Evolutionary conservation across 2,113 vertebrate genomes (phyloP), one percentile per base, ranked within the genome.

Genomic region (Campylorhamphus procurvoides): DNA sequence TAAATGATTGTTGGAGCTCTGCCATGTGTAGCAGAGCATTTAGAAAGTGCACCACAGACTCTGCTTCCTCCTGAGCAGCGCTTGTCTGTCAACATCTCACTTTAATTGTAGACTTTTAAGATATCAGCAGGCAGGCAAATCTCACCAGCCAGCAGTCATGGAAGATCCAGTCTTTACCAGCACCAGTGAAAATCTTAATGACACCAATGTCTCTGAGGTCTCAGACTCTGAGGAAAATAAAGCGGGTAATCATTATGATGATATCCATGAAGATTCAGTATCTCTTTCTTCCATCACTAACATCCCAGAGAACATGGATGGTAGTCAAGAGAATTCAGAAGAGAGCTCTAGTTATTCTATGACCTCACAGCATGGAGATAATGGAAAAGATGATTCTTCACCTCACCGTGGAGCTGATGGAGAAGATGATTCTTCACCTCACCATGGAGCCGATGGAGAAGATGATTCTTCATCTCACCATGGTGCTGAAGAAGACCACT

Each of bases 1-100:
- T 98, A 97, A 98, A 98, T 98, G 97, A 98, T 98, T 98, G 96
- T 81, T 97, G 94, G 96, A 97, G 88, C 71, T 77, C 81, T 97
- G 95, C 97, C 97, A 95, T 87, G 85, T 84, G 92, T 91, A 97
- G 90, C 96, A 86, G 90, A 91, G 79, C 44, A 18, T 87, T 94
- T 91, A 74, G 92, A 96, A 97, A 91, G 92, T 69, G n/a, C 33
- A 71, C 52, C 69, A 49, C 84, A 94, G 84, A 52, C 81, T 76
- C 64, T 91, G 90, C 80, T 86, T 96, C 89, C 68, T 96, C 60
- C 80, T 75, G 7, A 75, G 69, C 44, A 79, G 39, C 16, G 6
- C 46, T n/a, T 75, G 81, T 87, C 80, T 95, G 90, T 92, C 55
- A 76, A 44, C 52, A 24, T 90, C 62, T 63, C 75, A 7, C 40